Evolutionary conservation across 2,113 vertebrate species (phyloP).

Genomic region (Anhinga anhinga): DNA sequence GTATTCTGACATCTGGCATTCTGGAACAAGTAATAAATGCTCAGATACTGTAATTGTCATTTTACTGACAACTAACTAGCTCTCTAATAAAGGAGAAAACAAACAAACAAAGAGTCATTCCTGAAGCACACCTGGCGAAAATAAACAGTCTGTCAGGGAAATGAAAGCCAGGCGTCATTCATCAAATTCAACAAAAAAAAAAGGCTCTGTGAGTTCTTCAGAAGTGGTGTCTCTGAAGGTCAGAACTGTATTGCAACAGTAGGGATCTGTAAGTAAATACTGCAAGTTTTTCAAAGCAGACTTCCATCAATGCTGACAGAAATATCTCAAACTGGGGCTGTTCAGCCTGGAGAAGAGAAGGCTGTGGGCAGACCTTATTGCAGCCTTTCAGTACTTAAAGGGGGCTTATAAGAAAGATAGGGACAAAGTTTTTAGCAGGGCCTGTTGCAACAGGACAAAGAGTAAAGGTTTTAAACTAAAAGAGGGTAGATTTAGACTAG

Average conservation of each 20-base stretch:
- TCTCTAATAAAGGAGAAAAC: slow-evolving; percentile 12
- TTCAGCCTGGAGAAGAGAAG: background rate
- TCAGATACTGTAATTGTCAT: slow-evolving; percentile 7
- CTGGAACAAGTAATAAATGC: slow-evolving; percentile 22
- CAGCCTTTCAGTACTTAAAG: background rate
- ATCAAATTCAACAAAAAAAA: slow-evolving; percentile 14
- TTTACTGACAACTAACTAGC: slow-evolving; percentile 14
- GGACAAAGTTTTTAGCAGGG: background rate
- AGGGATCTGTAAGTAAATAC: slow-evolving; percentile 6
- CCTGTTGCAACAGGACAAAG: background rate
- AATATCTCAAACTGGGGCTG: background rate
- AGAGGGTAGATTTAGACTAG: background rate
- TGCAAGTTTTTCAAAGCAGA: background rate
- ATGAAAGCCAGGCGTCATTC: slow-evolving; percentile 36
- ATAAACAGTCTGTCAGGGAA: slow-evolving; percentile 24
- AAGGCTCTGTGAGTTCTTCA: background rate
- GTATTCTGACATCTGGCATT: slow-evolving; percentile 28
- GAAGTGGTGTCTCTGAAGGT: slow-evolving; percentile 27
- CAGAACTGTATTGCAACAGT: background rate
- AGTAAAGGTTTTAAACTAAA: background rate
- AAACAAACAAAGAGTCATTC: slow-evolving; percentile 4
- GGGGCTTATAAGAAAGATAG: background rate
- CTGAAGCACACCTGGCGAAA: slow-evolving; percentile 33
- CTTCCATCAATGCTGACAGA: background rate
- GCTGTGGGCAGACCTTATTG: background rate